Conservation (phyloP, 1,140 invertebrate genomes). For the Thaumatotibia leucotreta region DNA sequence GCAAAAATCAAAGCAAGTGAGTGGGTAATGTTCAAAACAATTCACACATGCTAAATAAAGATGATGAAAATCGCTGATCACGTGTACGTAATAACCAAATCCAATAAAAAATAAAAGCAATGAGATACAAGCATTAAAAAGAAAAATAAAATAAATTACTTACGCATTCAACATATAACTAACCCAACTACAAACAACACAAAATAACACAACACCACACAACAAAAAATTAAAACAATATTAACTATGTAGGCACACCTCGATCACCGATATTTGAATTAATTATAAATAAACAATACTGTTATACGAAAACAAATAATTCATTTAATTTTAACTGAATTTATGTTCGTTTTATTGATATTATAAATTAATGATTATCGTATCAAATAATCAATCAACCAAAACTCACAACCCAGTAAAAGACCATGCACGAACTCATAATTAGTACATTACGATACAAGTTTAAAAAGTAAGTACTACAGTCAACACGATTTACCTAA, state of each 20-base stretch:
- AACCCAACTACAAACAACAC: constrained; percentile 19
- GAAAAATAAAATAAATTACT: constrained; percentile 31
- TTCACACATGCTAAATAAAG: constrained; percentile 15
- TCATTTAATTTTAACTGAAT: no score
- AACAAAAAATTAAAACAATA: constrained; percentile 27
- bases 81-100: constrained; percentile 13
- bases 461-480: no score
- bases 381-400: no score
- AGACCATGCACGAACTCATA: no score
- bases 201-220: constrained; percentile 33
- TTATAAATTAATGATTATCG: no score
- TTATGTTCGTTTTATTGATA: no score
- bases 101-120: constrained; percentile 21
- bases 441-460: no score
- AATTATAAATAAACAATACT: constrained; percentile 10
- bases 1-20: no score
- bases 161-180: constrained; percentile 28
- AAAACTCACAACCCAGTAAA: no score
- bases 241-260: constrained; percentile 19
- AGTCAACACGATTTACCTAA: no score
- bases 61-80: no score
- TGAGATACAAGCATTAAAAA: constrained; percentile 2
- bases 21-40: background rate
- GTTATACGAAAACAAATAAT: constrained; percentile 17
- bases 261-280: constrained; percentile 17